phyloP scores from a whole-genome alignment of 2,797 vertebrate species.

The Peromyscus melanophrys region DNA sequence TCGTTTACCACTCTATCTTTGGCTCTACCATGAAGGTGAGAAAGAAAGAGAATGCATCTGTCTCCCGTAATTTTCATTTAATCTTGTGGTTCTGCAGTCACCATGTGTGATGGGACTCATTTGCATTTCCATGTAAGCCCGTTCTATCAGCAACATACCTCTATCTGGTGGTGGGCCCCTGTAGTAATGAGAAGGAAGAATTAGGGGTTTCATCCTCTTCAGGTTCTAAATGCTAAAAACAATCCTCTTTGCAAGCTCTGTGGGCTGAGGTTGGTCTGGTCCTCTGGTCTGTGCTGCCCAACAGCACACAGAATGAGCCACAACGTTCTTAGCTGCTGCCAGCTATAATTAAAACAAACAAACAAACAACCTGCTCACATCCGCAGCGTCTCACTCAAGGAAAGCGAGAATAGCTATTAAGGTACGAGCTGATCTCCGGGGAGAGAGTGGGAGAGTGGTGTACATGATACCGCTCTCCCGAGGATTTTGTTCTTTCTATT shows the following conservation, averaged over 20 bases:
- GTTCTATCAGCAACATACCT: constrained; percentile 49
- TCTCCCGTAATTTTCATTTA: neutral
- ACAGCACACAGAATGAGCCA: neutral
- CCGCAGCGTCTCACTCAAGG: no score
- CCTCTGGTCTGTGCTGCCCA: neutral
- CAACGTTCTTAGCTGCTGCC: neutral
- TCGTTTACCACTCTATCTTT: neutral
- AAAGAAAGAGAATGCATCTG: constrained; percentile 11
- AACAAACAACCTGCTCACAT: neutral
- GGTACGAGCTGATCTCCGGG: neutral
- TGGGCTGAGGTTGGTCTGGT: neutral
- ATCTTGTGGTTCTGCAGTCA: neutral
- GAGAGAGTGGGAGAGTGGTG: neutral
- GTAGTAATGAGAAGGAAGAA: constrained; percentile 21
- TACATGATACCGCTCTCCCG: neutral
- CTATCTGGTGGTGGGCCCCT: neutral
- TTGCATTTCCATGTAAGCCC: constrained; percentile 9
- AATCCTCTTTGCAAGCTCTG: constrained; percentile 6
- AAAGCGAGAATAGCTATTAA: neutral
- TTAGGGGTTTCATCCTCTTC: neutral
- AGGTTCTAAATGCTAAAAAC: neutral
- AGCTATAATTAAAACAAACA: neutral
- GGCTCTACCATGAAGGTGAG: neutral
- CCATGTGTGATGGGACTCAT: neutral
- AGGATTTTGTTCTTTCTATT: constrained; percentile 30